Percentiles rank a stretch among this genome's conserved stretches.
phyloP scores from a whole-genome alignment of 2,888 invertebrate species.

The Chymomyza caudatula region DNA sequence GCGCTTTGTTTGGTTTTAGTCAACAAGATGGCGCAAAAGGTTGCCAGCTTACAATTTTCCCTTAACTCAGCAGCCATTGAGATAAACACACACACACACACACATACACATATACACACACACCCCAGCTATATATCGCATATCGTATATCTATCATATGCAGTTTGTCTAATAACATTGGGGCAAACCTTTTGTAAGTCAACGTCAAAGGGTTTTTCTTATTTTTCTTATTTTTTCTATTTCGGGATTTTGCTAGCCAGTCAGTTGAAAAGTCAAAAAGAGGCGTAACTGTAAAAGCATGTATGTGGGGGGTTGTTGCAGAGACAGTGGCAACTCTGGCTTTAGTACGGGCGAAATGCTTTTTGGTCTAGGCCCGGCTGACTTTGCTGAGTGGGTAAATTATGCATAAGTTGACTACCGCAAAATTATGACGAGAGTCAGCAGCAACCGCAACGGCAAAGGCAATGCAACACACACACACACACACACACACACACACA shows the following conservation, averaged over 20 bases:
- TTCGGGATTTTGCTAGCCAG: not conserved
- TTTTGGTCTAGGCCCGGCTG: not conserved
- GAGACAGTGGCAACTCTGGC: not conserved
- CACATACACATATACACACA: not conserved
- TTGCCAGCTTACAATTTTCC: not conserved
- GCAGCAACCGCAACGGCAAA: conserved; percentile 6
- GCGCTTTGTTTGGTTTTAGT: not conserved
- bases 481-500: conserved; percentile 16
- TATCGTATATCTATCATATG: not conserved
- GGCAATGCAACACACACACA: conserved; percentile 40
- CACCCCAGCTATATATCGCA: not conserved
- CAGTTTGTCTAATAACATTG: not conserved
- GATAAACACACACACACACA: not conserved
- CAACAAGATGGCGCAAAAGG: not conserved
- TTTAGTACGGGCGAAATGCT: not conserved
- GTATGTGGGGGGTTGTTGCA: not conserved
- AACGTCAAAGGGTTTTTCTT: not conserved
- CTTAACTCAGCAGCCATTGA: not conserved
- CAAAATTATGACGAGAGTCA: conserved; percentile 61
- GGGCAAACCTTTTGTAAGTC: not conserved
- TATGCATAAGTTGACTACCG: conserved; percentile 70
- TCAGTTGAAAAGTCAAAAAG: not conserved
- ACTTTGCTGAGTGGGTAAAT: conserved; percentile 55
- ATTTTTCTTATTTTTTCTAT: not conserved
- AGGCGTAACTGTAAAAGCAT: not conserved